Conservation (phyloP, 2,888 invertebrate species). For the Hymenopus coronatus region DNA sequence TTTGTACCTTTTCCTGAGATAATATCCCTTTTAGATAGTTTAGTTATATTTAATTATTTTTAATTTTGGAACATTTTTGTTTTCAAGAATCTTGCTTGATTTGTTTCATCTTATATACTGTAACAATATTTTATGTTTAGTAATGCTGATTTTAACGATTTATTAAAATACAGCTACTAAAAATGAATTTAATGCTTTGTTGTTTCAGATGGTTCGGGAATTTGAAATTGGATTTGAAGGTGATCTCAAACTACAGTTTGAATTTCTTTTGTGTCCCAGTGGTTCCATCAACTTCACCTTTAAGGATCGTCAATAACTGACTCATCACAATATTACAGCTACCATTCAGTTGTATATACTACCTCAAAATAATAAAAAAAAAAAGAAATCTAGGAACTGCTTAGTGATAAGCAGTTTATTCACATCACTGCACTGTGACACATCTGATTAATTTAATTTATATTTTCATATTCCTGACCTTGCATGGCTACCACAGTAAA, state of each 20-base stretch:
- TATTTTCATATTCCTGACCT: neutral
- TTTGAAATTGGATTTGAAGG: slow-evolving; percentile 68
- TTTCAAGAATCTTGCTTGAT: too few relatives aligned
- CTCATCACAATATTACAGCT: neutral
- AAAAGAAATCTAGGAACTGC: neutral
- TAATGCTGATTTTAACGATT: too few relatives aligned
- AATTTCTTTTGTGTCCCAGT: slow-evolving; percentile 76
- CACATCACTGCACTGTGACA: neutral
- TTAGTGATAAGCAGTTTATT: neutral
- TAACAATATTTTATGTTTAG: too few relatives aligned
- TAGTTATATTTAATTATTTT: too few relatives aligned
- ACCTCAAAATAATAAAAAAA: neutral
- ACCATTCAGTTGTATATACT: neutral
- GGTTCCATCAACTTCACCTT: slow-evolving; percentile 68
- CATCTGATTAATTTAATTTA: neutral
- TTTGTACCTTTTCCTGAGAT: too few relatives aligned
- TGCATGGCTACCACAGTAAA: neutral
- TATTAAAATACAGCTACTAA: neutral
- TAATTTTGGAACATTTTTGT: too few relatives aligned
- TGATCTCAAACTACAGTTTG: slow-evolving; percentile 72
- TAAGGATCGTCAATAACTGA: slow-evolving; percentile 39
- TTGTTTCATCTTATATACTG: too few relatives aligned
- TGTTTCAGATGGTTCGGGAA: slow-evolving; percentile 62
- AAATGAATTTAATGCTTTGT: slow-evolving; percentile 1
- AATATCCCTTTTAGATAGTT: too few relatives aligned